Evolutionary conservation across 53 echinoderm and acorn worm species (phyloP).

Genomic region (Echinarachnius parma): DNA sequence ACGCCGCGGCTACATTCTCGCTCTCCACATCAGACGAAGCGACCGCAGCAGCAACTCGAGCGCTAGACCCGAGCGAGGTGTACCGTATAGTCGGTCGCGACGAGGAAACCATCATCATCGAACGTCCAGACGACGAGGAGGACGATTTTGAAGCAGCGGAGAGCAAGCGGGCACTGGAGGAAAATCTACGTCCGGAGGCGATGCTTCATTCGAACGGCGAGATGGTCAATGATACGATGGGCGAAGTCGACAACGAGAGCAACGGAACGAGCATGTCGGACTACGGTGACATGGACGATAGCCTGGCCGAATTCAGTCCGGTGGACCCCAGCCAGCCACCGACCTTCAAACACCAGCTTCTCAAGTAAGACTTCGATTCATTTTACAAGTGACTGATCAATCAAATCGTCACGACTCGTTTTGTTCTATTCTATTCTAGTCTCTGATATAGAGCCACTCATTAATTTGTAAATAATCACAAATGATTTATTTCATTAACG

Average conservation of each 20-base stretch:
- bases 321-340: conserved; percentile 13
- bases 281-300: conserved; percentile 28
- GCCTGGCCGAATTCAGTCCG: conserved; percentile 24
- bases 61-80: too few relatives aligned
- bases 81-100: too few relatives aligned
- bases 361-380: conserved; percentile 29
- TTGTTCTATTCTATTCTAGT: not conserved
- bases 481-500: conserved; percentile 46
- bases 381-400: not conserved
- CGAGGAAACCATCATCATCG: too few relatives aligned
- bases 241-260: conserved; percentile 36
- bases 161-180: not conserved
- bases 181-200: conserved; percentile 5
- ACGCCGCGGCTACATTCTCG: not conserved
- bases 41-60: not conserved
- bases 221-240: conserved; percentile 20
- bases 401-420: not conserved
- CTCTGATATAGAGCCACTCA: too few relatives aligned
- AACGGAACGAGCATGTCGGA: conserved; percentile 34
- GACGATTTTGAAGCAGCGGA: not conserved
- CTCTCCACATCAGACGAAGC: not conserved
- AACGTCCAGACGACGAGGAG: not conserved
- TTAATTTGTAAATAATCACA: conserved; percentile 29
- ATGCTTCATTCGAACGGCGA: conserved; percentile 37
- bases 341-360: conserved; percentile 2